Percentiles rank a stretch among this genome's conserved stretches.
Conservation (phyloP, 2,113 vertebrate genomes). For the Archilochus colubris region DNA sequence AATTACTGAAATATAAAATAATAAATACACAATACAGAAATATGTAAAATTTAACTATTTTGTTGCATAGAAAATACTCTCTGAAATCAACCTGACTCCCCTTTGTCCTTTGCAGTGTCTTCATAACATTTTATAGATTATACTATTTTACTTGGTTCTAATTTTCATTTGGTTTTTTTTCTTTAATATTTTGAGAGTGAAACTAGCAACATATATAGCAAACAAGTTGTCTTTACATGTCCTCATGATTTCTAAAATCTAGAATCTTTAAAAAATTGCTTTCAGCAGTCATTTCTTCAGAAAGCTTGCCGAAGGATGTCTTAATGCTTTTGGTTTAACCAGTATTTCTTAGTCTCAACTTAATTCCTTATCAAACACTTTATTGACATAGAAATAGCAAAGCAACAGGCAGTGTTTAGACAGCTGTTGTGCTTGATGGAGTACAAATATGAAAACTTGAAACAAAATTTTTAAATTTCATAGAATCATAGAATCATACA, state of each 20-base stretch:
- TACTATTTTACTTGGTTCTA: not conserved
- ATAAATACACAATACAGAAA: not conserved
- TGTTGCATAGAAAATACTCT: not conserved
- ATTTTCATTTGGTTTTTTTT: not conserved
- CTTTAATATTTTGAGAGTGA: not conserved
- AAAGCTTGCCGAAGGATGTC: not conserved
- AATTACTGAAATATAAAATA: not conserved
- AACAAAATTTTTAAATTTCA: not conserved
- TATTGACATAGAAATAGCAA: not conserved
- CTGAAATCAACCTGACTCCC: not conserved
- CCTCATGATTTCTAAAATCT: not conserved
- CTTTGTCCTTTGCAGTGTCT: not conserved
- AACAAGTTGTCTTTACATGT: not conserved
- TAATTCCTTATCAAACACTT: not conserved
- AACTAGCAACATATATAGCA: not conserved
- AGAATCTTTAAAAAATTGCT: not conserved
- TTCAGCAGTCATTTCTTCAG: not conserved
- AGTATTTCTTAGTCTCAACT: not conserved
- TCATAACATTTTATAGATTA: not conserved
- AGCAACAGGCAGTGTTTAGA: not conserved
- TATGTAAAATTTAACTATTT: not conserved
- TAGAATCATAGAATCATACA: too few species aligned
- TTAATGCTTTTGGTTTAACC: not conserved
- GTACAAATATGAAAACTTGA: not conserved
- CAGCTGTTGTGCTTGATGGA: not conserved